Base-by-base conservation (phyloP, 2,113 vertebrate species). In the Gavia stellata region DNA sequence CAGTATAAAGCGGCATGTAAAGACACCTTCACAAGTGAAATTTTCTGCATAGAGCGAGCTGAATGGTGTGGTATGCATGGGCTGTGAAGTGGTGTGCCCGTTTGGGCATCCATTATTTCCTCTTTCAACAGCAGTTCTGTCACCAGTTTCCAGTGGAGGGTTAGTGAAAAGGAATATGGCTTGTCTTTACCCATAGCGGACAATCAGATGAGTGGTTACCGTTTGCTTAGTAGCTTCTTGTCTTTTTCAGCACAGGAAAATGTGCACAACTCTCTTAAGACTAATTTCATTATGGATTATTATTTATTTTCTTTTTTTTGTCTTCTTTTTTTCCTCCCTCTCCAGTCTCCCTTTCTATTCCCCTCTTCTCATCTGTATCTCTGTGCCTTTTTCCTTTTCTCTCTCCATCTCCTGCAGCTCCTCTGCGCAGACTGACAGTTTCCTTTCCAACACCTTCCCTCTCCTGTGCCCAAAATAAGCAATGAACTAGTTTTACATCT, bases 381-480 rank as follows among this genome's bases (percentile, higher is more conserved):
- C 34, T 31, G 28, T 84, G 55, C 38, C 10, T 71, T 66, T 63
- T 81, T 42, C 40, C 52, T 61, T 87, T 82, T 65, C 66, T 62
- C 16, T 63, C 29, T 77, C 34, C 49, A 5, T 40, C n/a, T 73
- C 44, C n/a, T 85, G 7, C 50, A 26, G 21, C 47, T 85, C 23
- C 50, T 62, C 68, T 81, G 59, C 72, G 31, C 55, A 45, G 59
- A 14, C 80, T 52, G 62, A 20, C 45, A 77, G 63, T 56, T 93
- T 71, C 14, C 3, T 53, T 90, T 87, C 79, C n/a, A 17, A 11
- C 53, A n/a, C 67, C 34, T 94, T 93, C 71, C 70, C 52, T 80
- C 66, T 93, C 56, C 85, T 86, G 49, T 66, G 34, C 75, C 83
- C 72, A 73, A 70, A 94, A 92, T 77, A 94, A 93, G 82, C 80